Percentiles rank a stretch among this genome's conserved stretches.
Evolutionary conservation across 2,113 vertebrate species (phyloP).

Genomic region (Prietella phreatophila): DNA sequence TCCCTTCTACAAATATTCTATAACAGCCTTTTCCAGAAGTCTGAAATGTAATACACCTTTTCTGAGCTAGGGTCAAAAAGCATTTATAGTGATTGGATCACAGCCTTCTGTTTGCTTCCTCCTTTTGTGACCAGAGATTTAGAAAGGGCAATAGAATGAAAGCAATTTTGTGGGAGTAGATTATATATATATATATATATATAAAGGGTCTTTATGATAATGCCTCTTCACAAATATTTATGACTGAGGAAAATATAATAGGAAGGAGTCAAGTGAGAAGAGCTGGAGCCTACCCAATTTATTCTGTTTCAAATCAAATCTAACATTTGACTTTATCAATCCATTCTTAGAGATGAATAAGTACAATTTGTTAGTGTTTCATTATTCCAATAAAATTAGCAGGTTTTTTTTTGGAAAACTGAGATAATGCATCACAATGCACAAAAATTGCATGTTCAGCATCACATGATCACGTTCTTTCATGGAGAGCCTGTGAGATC

Average conservation of each 20-base stretch:
- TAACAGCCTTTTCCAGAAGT: constrained; percentile 17
- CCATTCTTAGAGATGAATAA: neutral
- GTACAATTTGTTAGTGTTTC: neutral
- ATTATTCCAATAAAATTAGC: neutral
- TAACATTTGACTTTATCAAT: neutral
- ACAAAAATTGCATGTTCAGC: neutral
- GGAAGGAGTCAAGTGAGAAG: neutral
- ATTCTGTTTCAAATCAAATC: neutral
- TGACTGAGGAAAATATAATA: neutral
- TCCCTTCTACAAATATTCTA: constrained; percentile 14
- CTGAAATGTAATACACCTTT: constrained; percentile 30
- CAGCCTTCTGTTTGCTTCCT: constrained; percentile 27
- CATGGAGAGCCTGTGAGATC: neutral
- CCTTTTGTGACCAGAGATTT: constrained; percentile 27
- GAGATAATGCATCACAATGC: neutral
- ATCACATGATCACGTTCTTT: neutral
- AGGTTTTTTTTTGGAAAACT: neutral
- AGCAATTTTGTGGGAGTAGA: constrained; percentile 31
- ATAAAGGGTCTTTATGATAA: neutral
- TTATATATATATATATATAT: neutral
- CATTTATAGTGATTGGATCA: constrained; percentile 40
- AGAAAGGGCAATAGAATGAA: constrained; percentile 36
- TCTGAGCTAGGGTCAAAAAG: constrained; percentile 38
- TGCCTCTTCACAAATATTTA: constrained; percentile 5
- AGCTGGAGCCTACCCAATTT: neutral